phyloP scores from a whole-genome alignment of 2,113 vertebrate species.

The Aphyosemion australe region DNA sequence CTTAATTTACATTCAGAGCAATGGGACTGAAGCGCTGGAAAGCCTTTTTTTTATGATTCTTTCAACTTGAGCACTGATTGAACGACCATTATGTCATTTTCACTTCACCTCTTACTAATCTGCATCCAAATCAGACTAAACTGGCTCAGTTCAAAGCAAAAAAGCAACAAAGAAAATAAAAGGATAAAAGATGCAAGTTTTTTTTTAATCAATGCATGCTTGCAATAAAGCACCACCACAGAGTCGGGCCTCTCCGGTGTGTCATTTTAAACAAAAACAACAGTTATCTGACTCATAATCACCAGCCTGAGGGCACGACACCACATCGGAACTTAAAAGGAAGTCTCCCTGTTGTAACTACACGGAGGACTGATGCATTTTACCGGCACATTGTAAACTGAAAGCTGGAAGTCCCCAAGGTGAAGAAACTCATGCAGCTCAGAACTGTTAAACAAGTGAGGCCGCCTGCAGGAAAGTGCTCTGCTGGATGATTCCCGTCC shows the following conservation, averaged over 20 bases:
- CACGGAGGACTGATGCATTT: constrained; percentile 29
- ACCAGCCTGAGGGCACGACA: constrained; percentile 19
- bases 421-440: constrained; percentile 10
- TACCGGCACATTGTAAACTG: constrained; percentile 31
- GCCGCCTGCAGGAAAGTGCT: constrained; percentile 34
- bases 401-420: constrained; percentile 35
- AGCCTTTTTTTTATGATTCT: background rate
- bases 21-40: constrained; percentile 32
- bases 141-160: too few species aligned
- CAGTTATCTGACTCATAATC: constrained; percentile 7
- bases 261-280: background rate
- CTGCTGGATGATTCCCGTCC: constrained; percentile 47
- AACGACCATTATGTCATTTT: constrained; percentile 13
- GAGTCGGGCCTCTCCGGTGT: background rate
- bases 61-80: background rate
- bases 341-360: constrained; percentile 23
- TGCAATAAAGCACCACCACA: background rate
- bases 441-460: constrained; percentile 44
- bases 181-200: background rate
- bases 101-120: background rate
- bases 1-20: constrained; percentile 54
- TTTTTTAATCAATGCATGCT: background rate
- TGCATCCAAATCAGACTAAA: too few species aligned
- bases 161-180: too few species aligned
- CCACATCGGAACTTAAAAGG: constrained; percentile 25